Evolutionary conservation across 1,140 invertebrate species (phyloP).

Genomic region (Wiebesia pumilae): DNA sequence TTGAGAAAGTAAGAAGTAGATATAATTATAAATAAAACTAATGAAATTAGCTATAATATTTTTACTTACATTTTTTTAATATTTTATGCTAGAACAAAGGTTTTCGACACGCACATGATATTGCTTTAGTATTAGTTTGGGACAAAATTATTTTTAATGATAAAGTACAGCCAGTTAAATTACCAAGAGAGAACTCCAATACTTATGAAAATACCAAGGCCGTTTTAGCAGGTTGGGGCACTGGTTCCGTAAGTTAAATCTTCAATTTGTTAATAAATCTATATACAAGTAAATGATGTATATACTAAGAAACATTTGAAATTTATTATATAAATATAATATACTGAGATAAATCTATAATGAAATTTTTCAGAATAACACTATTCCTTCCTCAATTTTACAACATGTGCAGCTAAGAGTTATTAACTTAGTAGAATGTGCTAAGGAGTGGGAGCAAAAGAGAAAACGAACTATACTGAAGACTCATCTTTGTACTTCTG

Average conservation of each 20-base stretch:
- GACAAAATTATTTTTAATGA: not conserved
- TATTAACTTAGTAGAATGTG: not conserved
- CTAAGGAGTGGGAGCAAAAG: not conserved
- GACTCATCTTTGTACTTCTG: not conserved
- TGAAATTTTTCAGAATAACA: not conserved
- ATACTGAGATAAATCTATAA: not conserved
- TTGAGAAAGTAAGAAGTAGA: too few species aligned
- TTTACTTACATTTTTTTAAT: not conserved
- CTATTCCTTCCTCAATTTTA: not conserved
- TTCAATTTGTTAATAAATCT: not conserved
- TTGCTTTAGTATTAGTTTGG: not conserved
- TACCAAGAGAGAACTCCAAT: not conserved
- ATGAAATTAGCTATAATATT: not conserved
- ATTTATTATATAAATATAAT: too few species aligned
- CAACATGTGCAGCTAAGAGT: not conserved
- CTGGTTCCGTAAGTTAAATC: not conserved
- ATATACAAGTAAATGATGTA: too few species aligned
- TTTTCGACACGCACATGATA: conserved; percentile 3
- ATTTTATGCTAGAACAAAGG: not conserved
- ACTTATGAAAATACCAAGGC: not conserved
- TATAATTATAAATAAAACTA: too few species aligned
- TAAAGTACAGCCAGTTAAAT: not conserved
- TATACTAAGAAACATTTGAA: too few species aligned
- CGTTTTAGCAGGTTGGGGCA: conserved; percentile 19
- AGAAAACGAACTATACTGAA: not conserved